Conservation (phyloP, 2,888 invertebrate species). For the Fissipunctia ypsillon region DNA sequence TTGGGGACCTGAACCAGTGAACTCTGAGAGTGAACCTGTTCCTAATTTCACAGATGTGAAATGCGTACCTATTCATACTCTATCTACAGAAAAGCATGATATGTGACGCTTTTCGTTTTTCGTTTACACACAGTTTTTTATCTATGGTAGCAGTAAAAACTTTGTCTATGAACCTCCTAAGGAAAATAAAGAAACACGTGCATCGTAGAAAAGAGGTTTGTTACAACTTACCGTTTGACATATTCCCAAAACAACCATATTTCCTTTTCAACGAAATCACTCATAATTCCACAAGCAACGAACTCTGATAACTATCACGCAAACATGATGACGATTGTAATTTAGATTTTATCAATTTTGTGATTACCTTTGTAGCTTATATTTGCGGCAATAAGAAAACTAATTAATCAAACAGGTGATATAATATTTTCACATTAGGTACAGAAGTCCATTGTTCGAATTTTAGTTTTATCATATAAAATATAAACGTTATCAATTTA, state of each 20-base stretch:
- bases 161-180: constrained; percentile 5
- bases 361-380: constrained; percentile 32
- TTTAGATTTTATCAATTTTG: constrained; percentile 59
- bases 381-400: neutral
- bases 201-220: constrained; percentile 34
- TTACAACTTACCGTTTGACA: constrained; percentile 83
- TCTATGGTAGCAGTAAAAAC: constrained; percentile 6
- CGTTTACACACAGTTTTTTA: constrained; percentile 12
- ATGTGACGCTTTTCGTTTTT: neutral
- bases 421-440: constrained; percentile 17
- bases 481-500: constrained; percentile 40
- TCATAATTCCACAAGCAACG: constrained; percentile 70
- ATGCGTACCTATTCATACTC: neutral
- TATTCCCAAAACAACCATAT: constrained; percentile 88
- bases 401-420: constrained; percentile 9
- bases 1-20: neutral
- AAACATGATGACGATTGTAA: constrained; percentile 49
- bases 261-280: constrained; percentile 81
- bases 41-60: neutral
- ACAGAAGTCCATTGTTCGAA: constrained; percentile 12
- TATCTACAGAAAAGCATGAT: neutral
- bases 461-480: constrained; percentile 24
- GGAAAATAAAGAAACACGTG: neutral
- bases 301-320: constrained; percentile 57
- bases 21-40: neutral